phyloP scores from a whole-genome alignment of 2,888 invertebrate genomes.

The Aphidius colemani region DNA sequence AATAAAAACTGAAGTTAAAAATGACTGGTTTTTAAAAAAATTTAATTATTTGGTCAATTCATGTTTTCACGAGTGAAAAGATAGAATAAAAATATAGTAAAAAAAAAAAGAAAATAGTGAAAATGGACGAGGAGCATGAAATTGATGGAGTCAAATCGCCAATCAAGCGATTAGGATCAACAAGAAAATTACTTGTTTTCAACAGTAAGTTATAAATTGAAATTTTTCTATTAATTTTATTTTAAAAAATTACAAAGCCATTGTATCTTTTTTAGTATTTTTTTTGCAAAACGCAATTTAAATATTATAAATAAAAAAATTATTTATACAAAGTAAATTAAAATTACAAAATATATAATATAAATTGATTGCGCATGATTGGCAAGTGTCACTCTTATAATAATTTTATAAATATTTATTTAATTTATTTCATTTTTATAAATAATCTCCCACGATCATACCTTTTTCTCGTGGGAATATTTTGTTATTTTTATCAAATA shows the following conservation, averaged over 20 bases:
- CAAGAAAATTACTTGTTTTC: conserved; percentile 77
- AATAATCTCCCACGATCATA: background rate
- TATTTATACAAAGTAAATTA: background rate
- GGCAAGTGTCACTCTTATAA: background rate
- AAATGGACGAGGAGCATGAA: conserved; percentile 74
- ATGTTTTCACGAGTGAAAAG: conserved; percentile 22
- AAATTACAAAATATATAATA: background rate
- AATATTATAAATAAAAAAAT: background rate
- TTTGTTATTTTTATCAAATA: conserved; percentile 2
- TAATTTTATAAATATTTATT: too few species aligned
- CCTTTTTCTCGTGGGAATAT: conserved; percentile 16
- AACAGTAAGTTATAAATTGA: conserved; percentile 69
- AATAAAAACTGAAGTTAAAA: too few species aligned
- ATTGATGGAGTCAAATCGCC: conserved; percentile 75
- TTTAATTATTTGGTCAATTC: background rate
- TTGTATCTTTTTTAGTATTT: conserved; percentile 4
- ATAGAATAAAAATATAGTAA: conserved; percentile 22
- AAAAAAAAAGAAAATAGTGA: conserved; percentile 23
- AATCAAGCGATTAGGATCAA: conserved; percentile 79
- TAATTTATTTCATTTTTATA: conserved; percentile 16
- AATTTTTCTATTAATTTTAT: too few species aligned
- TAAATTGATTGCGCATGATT: conserved; percentile 22
- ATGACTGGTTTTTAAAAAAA: too few species aligned
- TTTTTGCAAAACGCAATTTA: background rate
- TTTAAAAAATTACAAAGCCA: background rate